Conservation (phyloP, 1,140 invertebrate species). For the Diachasmimorpha longicaudata region DNA sequence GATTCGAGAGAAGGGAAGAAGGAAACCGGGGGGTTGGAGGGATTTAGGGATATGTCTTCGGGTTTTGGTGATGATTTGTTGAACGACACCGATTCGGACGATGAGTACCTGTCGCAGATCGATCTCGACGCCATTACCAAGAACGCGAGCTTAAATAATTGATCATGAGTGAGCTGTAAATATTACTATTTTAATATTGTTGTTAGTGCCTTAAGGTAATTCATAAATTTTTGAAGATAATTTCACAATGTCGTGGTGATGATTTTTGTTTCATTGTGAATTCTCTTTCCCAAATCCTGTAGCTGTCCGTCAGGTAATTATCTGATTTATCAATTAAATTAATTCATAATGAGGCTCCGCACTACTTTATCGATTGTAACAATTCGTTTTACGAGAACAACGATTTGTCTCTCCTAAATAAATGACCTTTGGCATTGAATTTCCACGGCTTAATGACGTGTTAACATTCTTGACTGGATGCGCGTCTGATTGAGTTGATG, state of each 20-base stretch:
- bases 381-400: too few species aligned
- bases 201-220: background rate
- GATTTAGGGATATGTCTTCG: too few species aligned
- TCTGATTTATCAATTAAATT: too few species aligned
- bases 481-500: background rate
- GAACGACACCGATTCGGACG: conserved; percentile 36
- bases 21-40: background rate
- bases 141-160: conserved; percentile 13
- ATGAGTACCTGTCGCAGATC: conserved; percentile 46
- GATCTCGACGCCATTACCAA: conserved; percentile 39
- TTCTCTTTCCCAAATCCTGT: too few species aligned
- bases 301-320: too few species aligned
- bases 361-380: too few species aligned
- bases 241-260: too few species aligned
- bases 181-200: background rate
- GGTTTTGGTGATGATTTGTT: conserved; percentile 15
- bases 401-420: too few species aligned
- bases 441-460: background rate
- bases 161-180: background rate
- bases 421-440: background rate
- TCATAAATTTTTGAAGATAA: background rate
- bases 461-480: background rate
- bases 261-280: too few species aligned
- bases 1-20: background rate
- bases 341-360: too few species aligned